A percentile compares a stretch with the other conserved stretches of the same genome.
Conservation (phyloP, 2,113 vertebrate genomes). For the Daubentonia madagascariensis region DNA sequence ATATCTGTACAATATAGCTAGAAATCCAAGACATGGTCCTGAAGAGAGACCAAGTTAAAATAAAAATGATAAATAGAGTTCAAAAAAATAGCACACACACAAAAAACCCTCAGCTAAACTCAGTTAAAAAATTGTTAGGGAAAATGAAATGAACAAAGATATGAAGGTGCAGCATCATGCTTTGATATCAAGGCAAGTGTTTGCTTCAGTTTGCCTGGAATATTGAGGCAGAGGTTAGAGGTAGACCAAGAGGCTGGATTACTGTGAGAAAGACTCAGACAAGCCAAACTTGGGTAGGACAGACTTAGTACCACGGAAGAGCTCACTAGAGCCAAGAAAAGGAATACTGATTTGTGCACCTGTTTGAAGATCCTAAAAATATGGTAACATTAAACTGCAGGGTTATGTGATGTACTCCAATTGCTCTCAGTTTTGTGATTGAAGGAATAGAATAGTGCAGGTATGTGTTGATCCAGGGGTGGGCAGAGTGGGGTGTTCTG, state of each 20-base stretch:
- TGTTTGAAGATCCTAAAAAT: not conserved
- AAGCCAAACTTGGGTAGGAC: not conserved
- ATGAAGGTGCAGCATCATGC: not conserved
- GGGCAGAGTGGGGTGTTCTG: not conserved
- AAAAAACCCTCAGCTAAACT: not conserved
- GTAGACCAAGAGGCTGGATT: not conserved
- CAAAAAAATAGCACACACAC: not conserved
- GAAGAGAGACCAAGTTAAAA: not conserved
- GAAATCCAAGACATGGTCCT: not conserved
- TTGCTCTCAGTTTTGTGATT: not conserved
- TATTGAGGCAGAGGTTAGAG: not conserved
- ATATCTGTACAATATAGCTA: not conserved
- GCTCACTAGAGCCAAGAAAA: not conserved
- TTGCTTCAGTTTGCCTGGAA: not conserved
- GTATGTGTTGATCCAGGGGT: not conserved
- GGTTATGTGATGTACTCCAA: not conserved
- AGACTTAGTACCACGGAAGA: too few species aligned
- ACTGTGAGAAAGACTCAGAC: too few species aligned
- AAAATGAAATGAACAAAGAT: not conserved
- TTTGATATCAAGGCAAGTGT: not conserved
- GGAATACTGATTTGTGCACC: not conserved
- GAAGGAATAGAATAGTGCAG: not conserved
- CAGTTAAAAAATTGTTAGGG: not conserved
- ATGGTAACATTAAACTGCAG: not conserved
- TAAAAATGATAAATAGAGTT: not conserved